A percentile compares a stretch with the other conserved stretches of the same genome.
phyloP scores from a whole-genome alignment of 2,888 invertebrate species.

The Drosophila maculinotata region DNA sequence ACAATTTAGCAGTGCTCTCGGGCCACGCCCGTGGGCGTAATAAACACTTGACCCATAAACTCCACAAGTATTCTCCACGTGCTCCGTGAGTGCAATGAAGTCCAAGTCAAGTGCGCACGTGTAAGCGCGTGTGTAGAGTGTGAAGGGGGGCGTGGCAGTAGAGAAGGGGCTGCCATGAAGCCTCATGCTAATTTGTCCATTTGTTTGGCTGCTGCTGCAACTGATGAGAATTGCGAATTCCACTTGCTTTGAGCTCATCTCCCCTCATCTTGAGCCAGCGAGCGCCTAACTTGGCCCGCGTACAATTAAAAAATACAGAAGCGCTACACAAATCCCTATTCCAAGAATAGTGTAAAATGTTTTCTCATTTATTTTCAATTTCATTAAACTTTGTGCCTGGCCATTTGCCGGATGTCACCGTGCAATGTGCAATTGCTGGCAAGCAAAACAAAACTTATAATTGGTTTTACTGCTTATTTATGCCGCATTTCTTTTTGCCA shows the following conservation, averaged over 20 bases:
- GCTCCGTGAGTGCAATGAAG: slow-evolving; percentile 74
- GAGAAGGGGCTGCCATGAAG: slow-evolving; percentile 16
- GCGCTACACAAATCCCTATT: slow-evolving; percentile 35
- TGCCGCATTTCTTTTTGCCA: slow-evolving; percentile 68
- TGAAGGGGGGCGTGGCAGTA: not conserved
- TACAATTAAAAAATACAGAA: slow-evolving; percentile 59
- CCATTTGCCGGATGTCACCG: slow-evolving; percentile 73
- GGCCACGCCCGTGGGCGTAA: slow-evolving; percentile 76
- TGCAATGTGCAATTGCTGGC: slow-evolving; percentile 68
- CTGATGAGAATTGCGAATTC: slow-evolving; percentile 31
- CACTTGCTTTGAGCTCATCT: slow-evolving; percentile 66
- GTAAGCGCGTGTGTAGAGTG: slow-evolving; percentile 39
- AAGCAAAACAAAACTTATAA: slow-evolving; percentile 76
- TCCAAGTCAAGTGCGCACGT: slow-evolving; percentile 78
- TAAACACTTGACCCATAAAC: slow-evolving; percentile 81
- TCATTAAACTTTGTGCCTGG: slow-evolving; percentile 72
- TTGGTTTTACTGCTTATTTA: slow-evolving; percentile 79
- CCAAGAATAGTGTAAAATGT: slow-evolving; percentile 65
- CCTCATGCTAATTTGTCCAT: slow-evolving; percentile 76
- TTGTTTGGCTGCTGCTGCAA: slow-evolving; percentile 55
- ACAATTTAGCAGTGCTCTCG: slow-evolving; percentile 64
- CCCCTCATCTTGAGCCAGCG: slow-evolving; percentile 35
- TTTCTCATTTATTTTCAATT: slow-evolving; percentile 80
- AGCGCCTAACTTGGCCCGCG: slow-evolving; percentile 39
- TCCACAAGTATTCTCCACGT: slow-evolving; percentile 68